A percentile compares a stretch with the other conserved stretches of the same genome.
phyloP scores from a whole-genome alignment of 2,113 vertebrate species.

The Edolisoma coerulescens region DNA sequence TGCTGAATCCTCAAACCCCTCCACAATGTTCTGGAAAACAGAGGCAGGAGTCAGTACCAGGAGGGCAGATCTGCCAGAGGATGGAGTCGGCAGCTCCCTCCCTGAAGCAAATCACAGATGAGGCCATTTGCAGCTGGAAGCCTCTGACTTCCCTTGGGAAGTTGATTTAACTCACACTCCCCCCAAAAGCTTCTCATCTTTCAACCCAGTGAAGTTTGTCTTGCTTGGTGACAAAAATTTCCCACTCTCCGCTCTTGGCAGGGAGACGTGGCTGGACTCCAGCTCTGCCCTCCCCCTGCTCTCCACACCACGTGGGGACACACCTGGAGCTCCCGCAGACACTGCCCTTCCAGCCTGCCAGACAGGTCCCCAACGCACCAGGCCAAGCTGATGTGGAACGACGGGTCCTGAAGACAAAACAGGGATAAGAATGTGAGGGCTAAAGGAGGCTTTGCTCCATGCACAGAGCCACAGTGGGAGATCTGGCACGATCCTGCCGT shows the following conservation, averaged over 20 bases:
- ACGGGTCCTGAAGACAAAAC: constrained; percentile 79
- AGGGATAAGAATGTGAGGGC: not conserved
- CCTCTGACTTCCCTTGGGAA: not conserved
- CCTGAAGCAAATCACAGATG: not conserved
- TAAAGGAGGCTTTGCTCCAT: not conserved
- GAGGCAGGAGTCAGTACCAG: not conserved
- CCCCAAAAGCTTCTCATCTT: not conserved
- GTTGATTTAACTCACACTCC: not conserved
- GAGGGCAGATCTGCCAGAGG: not conserved
- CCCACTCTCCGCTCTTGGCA: not conserved
- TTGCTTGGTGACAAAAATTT: not conserved
- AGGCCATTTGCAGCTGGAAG: not conserved
- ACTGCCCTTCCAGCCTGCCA: constrained; percentile 68
- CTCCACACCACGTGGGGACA: not conserved
- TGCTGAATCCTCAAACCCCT: constrained; percentile 80
- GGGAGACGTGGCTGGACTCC: not conserved
- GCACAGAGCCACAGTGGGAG: not conserved
- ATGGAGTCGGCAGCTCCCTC: not conserved
- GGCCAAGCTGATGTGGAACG: constrained; percentile 92
- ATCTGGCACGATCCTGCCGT: not conserved
- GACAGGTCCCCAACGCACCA: constrained; percentile 88
- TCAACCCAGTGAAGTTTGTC: not conserved
- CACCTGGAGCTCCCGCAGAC: constrained; percentile 86
- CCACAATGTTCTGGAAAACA: constrained; percentile 75
- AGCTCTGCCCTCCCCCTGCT: not conserved